phyloP scores from a whole-genome alignment of 1,140 invertebrate species.

The Coptotermes formosanus region DNA sequence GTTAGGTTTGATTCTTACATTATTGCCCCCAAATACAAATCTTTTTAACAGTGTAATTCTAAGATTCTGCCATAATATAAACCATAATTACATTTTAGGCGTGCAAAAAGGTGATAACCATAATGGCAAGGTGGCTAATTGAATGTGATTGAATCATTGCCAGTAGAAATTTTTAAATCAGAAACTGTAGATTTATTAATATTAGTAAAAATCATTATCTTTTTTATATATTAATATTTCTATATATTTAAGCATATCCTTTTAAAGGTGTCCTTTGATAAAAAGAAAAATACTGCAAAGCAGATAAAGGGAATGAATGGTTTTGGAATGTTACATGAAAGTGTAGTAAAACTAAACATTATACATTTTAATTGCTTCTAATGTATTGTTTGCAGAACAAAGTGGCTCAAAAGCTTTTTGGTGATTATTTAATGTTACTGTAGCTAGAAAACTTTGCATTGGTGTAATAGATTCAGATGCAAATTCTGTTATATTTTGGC shows the following conservation, averaged over 20 bases:
- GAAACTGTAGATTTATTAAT: not conserved
- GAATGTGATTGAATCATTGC: not conserved
- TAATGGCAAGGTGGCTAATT: not conserved
- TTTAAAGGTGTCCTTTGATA: conserved; percentile 7
- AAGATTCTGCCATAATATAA: not conserved
- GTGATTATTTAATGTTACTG: too few relatives aligned
- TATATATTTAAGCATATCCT: conserved; percentile 1
- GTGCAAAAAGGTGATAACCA: not conserved
- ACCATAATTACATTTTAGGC: not conserved
- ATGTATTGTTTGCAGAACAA: not conserved
- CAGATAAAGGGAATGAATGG: not conserved
- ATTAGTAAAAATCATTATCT: not conserved
- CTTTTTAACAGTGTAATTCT: not conserved
- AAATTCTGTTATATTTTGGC: not conserved
- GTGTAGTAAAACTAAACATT: conserved; percentile 2
- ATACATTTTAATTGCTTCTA: not conserved
- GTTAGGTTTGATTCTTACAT: too few relatives aligned
- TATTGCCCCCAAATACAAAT: too few relatives aligned
- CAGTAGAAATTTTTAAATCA: not conserved
- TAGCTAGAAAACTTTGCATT: not conserved
- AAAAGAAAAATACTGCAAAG: conserved; percentile 17
- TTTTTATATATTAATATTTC: not conserved
- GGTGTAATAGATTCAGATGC: not conserved
- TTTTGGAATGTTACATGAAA: not conserved
- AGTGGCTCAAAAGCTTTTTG: not conserved